Conservation (phyloP, 2,113 vertebrate genomes). For the Martes martes region DNA sequence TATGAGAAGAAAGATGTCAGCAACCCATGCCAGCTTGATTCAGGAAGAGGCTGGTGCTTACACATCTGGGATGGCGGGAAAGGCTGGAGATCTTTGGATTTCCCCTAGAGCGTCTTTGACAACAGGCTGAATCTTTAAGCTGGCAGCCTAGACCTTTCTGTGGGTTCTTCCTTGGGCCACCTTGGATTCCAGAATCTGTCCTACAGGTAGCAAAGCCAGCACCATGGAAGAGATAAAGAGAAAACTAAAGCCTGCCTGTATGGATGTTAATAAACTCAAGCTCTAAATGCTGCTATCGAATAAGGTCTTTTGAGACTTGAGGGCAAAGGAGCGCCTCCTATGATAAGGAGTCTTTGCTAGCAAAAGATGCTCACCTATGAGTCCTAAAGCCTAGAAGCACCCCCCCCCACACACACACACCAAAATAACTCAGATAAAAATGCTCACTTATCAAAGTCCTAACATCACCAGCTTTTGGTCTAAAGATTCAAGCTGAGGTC, state of each 20-base stretch:
- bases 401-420: not conserved
- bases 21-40: not conserved
- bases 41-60: not conserved
- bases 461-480: not conserved
- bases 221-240: not conserved
- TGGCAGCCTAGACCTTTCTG: not conserved
- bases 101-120: not conserved
- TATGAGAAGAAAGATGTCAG: not conserved
- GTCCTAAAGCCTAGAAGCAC: not conserved
- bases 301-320: not conserved
- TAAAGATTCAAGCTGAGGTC: slow-evolving; percentile 30
- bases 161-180: not conserved
- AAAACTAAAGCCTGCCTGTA: not conserved
- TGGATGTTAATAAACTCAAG: not conserved
- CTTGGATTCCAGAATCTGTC: slow-evolving; percentile 33
- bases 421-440: not conserved
- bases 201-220: not conserved
- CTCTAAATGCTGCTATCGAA: not conserved
- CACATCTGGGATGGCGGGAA: not conserved
- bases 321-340: not conserved
- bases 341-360: not conserved
- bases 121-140: not conserved
- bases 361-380: not conserved
- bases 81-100: accelerated
- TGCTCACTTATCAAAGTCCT: not conserved